phyloP scores from a whole-genome alignment of 2,888 invertebrate genomes.

The Syritta pipiens region DNA sequence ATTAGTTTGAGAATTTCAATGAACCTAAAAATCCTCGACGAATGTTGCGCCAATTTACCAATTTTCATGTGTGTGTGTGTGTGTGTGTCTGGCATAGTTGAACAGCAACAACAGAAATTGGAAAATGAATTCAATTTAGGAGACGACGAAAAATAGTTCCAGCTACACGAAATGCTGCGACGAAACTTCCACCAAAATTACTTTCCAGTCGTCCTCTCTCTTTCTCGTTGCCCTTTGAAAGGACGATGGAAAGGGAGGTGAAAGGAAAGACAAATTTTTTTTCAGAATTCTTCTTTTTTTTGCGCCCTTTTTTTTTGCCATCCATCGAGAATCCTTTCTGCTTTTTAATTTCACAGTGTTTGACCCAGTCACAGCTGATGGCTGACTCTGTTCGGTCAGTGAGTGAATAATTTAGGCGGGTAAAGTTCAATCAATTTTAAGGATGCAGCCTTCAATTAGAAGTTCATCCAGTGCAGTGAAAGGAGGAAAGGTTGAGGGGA shows the following conservation, averaged over 20 bases:
- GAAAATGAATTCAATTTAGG: conserved; percentile 51
- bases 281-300: no score
- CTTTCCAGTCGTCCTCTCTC: neutral
- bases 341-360: conserved; percentile 36
- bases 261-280: no score
- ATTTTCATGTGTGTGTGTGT: no score
- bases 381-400: no score
- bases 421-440: conserved; percentile 27
- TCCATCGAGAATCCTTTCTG: no score
- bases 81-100: neutral
- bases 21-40: conserved; percentile 38
- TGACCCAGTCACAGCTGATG: conserved; percentile 22
- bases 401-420: conserved; percentile 25
- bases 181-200: conserved; percentile 37
- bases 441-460: conserved; percentile 21
- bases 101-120: neutral
- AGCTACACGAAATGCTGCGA: neutral
- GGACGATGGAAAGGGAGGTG: no score
- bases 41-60: conserved; percentile 58
- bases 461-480: neutral
- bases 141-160: conserved; percentile 20
- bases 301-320: no score
- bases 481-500: neutral
- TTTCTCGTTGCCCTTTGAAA: neutral
- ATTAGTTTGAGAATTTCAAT: conserved; percentile 67